Evolutionary conservation across 2,888 invertebrate species (phyloP), one percentile per base, ranked within the genome.

Genomic region (Elysia crispata): DNA sequence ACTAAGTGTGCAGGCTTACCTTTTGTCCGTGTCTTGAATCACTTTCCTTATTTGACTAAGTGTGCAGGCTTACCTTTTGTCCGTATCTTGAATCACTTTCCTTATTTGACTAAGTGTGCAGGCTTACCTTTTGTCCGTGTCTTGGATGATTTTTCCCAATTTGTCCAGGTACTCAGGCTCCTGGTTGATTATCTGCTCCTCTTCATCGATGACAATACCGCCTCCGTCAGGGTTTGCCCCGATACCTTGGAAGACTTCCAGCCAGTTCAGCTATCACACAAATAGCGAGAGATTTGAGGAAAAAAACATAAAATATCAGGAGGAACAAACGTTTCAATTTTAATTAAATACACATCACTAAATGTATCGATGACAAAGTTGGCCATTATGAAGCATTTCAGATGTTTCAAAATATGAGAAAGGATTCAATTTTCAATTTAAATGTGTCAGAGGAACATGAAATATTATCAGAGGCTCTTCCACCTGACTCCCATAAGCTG

Each of bases 121-220:
- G 86, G 78, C 11, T 86, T 75, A 83, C 84, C 83, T 81, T 11
- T 64, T 41, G 23, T 77, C 31, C 28, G 83, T 83, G 0, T 78
- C 83, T n/a, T 84, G 84, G n/a, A 89, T 79, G 1, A 87, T 75
- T 0, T 31, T 67, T 50, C 88, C 84, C 11, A 88, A 77, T 57
- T 84, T 83, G 41, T 84, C 77, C 57, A 87, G 85, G 76, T 87
- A 89, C 20, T 67, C 49, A 30, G 86, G 78, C 11, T 86, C 86
- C 49, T 80, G 57, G n/a, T 86, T 86, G 20, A 88, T 82, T 11
- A 89, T 81, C 23, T 84, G 82, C 77, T 88, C 88, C 11, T 77
- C 75, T 0, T 76, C 82, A 5, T 77, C 64, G 6, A 88, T 54
- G n/a, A 74, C 0, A 69, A 66, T 1, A 85, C 79, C 11, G 80